Base-by-base conservation (phyloP, 2,888 invertebrate genomes). In the Pegoplata infirma region DNA sequence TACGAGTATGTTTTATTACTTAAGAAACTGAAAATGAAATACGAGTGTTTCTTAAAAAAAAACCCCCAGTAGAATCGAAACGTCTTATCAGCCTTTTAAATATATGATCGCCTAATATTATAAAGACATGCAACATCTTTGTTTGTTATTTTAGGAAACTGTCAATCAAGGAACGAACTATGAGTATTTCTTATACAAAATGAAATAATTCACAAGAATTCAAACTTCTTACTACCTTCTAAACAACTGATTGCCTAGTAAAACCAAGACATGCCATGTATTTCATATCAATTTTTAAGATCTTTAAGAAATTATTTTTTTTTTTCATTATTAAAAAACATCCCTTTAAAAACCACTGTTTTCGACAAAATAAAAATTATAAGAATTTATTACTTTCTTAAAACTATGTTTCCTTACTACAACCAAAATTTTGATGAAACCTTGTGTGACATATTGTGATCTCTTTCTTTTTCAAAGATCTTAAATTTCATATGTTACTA, bases 81-180 rank as follows among this genome's bases (percentile, higher is more conserved):
- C 44, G n/a, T 69, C 75, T 69, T 64, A 32, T 17, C 44, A 28
- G 56, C 17, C 56, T 16, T 16, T 10, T 16, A 16, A 16, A 25
- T 10, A 28, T 10, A 7, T 76, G 14, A 23, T 28, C 40, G 25
- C 56, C 68, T 69, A 17, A 12, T 56, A 44, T 21, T 25, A 32
- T n/a, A n/a, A 76, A 76, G 68, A 63, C 56, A 23, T 40, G 36
- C 5, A 40, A 5, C 36, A n/a, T 28, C 3, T 28, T 28, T 8
- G 6, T 28, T 7, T 28, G n/a, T 6, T 7, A 40, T 12, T 5
- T 40, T 10, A 8, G 4, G 4, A 40, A n/a, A 40, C n/a, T n/a
- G n/a, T n/a, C n/a, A n/a, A n/a, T n/a, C n/a, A n/a, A n/a, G n/a
- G n/a, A n/a, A n/a, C n/a, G n/a, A n/a, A 12, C 36, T 4, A 12